phyloP scores from a whole-genome alignment of 2,888 invertebrate species.

The Xestobium rufovillosum region DNA sequence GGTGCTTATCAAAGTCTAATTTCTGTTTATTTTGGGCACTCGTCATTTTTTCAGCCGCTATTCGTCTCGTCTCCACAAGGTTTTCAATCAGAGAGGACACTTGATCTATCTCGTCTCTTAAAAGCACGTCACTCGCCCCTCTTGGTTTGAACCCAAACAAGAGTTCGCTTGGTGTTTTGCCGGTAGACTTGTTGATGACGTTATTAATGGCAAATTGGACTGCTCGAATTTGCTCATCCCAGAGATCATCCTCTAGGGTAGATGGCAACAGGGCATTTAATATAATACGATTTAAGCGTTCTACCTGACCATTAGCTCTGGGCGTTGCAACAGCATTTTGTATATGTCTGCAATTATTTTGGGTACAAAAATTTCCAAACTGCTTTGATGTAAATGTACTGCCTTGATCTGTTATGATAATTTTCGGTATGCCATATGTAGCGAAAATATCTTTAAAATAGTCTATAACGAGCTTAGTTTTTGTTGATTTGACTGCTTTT shows the following conservation, averaged over 20 bases:
- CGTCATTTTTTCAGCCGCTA: constrained; percentile 7
- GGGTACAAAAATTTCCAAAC: constrained; percentile 5
- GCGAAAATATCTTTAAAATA: constrained; percentile 9
- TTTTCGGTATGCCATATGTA: constrained; percentile 8
- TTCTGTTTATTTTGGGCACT: constrained; percentile 16
- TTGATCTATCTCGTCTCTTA: constrained; percentile 18
- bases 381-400: neutral
- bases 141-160: constrained; percentile 20
- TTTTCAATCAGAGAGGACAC: constrained; percentile 15
- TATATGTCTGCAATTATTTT: constrained; percentile 18
- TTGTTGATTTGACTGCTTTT: constrained; percentile 8
- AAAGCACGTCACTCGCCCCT: constrained; percentile 9
- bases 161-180: constrained; percentile 20
- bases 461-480: constrained; percentile 6
- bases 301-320: constrained; percentile 24
- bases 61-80: constrained; percentile 9
- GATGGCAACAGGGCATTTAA: no score
- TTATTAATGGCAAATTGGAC: no score
- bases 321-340: constrained; percentile 23
- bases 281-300: constrained; percentile 23
- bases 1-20: constrained; percentile 14
- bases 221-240: no score
- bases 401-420: constrained; percentile 9
- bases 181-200: no score
- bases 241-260: no score